Conservation (phyloP, 2,113 vertebrate genomes). For the Cnemophilus loriae region DNA sequence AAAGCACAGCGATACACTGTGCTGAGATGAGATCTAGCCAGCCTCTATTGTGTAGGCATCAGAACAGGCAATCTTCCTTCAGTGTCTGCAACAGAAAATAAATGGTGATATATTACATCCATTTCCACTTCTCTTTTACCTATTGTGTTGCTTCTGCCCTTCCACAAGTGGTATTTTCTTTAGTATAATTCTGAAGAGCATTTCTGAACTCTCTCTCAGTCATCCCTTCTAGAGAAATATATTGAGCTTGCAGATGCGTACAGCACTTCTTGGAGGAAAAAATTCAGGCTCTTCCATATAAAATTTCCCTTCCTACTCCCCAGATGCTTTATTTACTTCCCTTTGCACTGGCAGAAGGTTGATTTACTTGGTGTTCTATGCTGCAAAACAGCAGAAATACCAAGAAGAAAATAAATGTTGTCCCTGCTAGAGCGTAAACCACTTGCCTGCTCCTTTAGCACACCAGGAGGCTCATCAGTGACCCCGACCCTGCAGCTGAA, state of each 20-base stretch:
- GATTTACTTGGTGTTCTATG: not conserved
- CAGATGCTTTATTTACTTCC: not conserved
- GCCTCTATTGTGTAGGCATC: not conserved
- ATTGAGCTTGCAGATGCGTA: not conserved
- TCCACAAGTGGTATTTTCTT: not conserved
- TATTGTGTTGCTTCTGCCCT: not conserved
- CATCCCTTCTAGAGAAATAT: not conserved
- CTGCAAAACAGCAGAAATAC: not conserved
- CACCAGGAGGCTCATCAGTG: not conserved
- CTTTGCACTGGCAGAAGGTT: not conserved
- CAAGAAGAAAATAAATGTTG: not conserved
- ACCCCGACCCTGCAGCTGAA: not conserved
- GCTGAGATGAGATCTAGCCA: slow-evolving; percentile 38
- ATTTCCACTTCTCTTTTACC: not conserved
- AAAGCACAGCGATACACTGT: slow-evolving; percentile 11
- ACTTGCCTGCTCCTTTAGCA: not conserved
- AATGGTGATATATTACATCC: not conserved
- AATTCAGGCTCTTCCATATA: not conserved
- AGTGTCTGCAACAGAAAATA: slow-evolving; percentile 53
- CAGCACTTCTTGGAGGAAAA: not conserved
- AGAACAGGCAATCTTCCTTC: not conserved
- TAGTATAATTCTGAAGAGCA: not conserved
- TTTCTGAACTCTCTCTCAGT: not conserved
- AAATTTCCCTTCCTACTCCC: not conserved
- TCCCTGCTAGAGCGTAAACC: not conserved